Evolutionary conservation across 2,888 invertebrate genomes (phyloP).

Genomic region (Mycalesis mineus): DNA sequence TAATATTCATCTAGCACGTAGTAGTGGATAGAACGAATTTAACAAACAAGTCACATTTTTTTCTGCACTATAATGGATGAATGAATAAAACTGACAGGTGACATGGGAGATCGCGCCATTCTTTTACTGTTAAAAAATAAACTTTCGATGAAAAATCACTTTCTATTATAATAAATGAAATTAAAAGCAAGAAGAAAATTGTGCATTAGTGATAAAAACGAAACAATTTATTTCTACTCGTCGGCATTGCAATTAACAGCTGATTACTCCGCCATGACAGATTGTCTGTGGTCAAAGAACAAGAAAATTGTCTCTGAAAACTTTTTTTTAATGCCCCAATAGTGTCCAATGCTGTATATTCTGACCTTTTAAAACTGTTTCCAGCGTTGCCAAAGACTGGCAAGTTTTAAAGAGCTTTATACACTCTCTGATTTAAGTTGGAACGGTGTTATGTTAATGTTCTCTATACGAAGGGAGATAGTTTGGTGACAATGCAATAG

Average conservation of each 20-base stretch:
- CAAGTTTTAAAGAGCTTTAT: no score
- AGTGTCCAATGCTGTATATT: not conserved
- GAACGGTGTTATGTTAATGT: no score
- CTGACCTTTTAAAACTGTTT: not conserved
- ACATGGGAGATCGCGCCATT: slow-evolving; percentile 75
- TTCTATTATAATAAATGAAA: slow-evolving; percentile 29
- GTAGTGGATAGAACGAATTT: slow-evolving; percentile 63
- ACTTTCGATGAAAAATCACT: slow-evolving; percentile 32
- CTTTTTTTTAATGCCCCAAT: not conserved
- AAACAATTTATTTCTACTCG: slow-evolving; percentile 50
- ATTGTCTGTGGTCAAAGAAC: slow-evolving; percentile 38
- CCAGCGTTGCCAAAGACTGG: no score
- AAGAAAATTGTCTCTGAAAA: slow-evolving; percentile 10
- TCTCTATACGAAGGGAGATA: no score
- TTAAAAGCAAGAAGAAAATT: slow-evolving; percentile 35
- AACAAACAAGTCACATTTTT: slow-evolving; percentile 73
- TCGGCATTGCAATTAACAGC: slow-evolving; percentile 73
- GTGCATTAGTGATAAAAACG: slow-evolving; percentile 36
- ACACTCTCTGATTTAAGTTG: no score
- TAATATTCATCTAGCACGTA: slow-evolving; percentile 51
- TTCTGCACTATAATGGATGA: slow-evolving; percentile 73
- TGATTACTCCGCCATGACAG: slow-evolving; percentile 75
- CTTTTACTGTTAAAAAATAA: slow-evolving; percentile 39
- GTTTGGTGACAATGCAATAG: no score
- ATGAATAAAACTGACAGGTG: slow-evolving; percentile 69